phyloP scores from a whole-genome alignment of 2,888 invertebrate species.

The Acrocyrtus sp. region DNA sequence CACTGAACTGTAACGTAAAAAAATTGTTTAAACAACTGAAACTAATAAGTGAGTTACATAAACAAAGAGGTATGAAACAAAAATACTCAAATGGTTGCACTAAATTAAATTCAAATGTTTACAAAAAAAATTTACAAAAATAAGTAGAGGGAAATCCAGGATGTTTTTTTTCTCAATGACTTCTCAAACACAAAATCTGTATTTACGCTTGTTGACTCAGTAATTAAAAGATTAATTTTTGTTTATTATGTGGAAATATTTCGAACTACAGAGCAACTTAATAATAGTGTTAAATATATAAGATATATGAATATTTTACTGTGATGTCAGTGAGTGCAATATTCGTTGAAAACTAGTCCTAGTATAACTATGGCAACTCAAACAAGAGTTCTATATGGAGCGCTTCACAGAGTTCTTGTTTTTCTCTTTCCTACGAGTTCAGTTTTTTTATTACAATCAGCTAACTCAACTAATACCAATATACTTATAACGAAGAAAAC shows the following conservation, averaged over 20 bases:
- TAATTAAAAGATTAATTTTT: conserved; percentile 23
- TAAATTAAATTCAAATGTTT: too few species aligned
- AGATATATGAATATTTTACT: conserved; percentile 28
- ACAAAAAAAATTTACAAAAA: neutral
- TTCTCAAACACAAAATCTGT: conserved; percentile 36
- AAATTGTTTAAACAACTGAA: conserved; percentile 2
- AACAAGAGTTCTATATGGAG: too few species aligned
- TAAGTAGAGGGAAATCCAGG: neutral
- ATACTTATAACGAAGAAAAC: neutral
- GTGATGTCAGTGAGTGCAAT: conserved; percentile 46
- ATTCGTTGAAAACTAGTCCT: too few species aligned
- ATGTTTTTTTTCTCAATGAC: conserved; percentile 38
- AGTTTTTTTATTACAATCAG: neutral
- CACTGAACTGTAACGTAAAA: neutral
- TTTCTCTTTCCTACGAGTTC: too few species aligned
- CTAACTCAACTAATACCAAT: neutral
- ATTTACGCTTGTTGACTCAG: conserved; percentile 6
- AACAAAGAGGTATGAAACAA: too few species aligned
- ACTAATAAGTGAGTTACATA: conserved; percentile 2
- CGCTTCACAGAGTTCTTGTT: too few species aligned
- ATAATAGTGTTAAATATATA: too few species aligned
- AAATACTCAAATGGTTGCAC: too few species aligned
- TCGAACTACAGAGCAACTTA: conserved; percentile 26
- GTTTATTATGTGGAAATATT: conserved; percentile 42
- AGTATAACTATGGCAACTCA: too few species aligned